phyloP scores from a whole-genome alignment of 2,888 invertebrate genomes.

The Julus scanicus region DNA sequence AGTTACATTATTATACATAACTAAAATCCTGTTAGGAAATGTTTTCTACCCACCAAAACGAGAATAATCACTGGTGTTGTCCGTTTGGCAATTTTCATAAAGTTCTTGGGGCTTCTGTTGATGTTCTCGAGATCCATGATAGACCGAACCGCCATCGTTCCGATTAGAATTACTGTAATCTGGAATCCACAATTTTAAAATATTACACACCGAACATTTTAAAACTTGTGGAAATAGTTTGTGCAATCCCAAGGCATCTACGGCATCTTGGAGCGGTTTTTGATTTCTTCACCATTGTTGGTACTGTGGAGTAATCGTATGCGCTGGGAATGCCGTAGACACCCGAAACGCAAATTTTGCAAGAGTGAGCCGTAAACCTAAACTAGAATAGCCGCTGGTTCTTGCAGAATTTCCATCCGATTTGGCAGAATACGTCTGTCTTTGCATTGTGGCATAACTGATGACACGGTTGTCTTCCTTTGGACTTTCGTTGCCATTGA shows the following conservation, averaged over 20 bases:
- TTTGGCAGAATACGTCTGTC: not conserved
- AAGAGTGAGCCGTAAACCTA: not conserved
- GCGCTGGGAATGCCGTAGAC: not conserved
- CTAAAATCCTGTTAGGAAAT: no score
- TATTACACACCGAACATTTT: no score
- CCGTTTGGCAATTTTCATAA: not conserved
- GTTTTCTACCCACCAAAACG: conserved; percentile 10
- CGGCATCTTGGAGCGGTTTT: not conserved
- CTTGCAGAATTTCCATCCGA: conserved; percentile 1
- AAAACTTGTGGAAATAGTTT: not conserved
- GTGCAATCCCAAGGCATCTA: not conserved
- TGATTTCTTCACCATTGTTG: not conserved
- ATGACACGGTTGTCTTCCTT: not conserved
- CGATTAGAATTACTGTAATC: not conserved
- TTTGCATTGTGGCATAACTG: not conserved
- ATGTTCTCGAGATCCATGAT: not conserved
- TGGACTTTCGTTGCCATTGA: not conserved
- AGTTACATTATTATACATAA: no score
- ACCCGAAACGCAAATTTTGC: not conserved
- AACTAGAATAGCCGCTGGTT: conserved; percentile 39
- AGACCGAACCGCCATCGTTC: not conserved
- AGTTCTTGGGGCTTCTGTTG: conserved; percentile 64
- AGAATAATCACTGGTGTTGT: conserved; percentile 28
- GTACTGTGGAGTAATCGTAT: not conserved
- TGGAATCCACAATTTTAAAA: not conserved